Conservation (phyloP, 2,113 vertebrate species). For the Cyprinodon variegatus region DNA sequence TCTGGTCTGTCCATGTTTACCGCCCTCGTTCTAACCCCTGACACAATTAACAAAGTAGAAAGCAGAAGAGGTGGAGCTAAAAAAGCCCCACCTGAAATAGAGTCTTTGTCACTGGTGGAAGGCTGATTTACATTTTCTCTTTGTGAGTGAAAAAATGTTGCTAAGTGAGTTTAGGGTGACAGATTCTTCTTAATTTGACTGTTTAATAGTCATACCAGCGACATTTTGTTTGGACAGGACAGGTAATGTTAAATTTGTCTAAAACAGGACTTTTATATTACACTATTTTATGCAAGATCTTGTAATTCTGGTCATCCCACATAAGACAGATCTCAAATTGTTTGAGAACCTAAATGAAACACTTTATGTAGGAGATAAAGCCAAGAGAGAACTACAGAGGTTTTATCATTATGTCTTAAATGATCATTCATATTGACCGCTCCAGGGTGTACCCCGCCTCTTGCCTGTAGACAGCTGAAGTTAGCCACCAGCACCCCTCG, state of each 20-base stretch:
- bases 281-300: too few species aligned
- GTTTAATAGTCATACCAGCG: background rate
- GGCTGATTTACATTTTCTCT: constrained; percentile 44
- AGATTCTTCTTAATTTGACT: background rate
- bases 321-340: too few species aligned
- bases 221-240: background rate
- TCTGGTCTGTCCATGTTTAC: constrained; percentile 33
- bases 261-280: too few species aligned
- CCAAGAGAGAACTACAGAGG: too few species aligned
- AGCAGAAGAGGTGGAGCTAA: constrained; percentile 5
- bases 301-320: too few species aligned
- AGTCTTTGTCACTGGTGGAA: constrained; percentile 16
- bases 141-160: background rate
- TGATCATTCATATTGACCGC: background rate
- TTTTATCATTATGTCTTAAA: background rate
- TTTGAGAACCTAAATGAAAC: too few species aligned
- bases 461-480: too few species aligned
- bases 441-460: too few species aligned
- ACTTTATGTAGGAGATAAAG: too few species aligned
- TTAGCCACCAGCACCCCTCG: too few species aligned
- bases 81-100: constrained; percentile 28
- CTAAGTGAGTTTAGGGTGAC: background rate
- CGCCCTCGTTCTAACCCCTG: background rate
- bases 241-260: background rate
- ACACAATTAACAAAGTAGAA: constrained; percentile 25